A percentile compares a stretch with the other conserved stretches of the same genome.
Evolutionary conservation across 2,113 vertebrate species (phyloP).

Genomic region (Rhinoderma darwinii): DNA sequence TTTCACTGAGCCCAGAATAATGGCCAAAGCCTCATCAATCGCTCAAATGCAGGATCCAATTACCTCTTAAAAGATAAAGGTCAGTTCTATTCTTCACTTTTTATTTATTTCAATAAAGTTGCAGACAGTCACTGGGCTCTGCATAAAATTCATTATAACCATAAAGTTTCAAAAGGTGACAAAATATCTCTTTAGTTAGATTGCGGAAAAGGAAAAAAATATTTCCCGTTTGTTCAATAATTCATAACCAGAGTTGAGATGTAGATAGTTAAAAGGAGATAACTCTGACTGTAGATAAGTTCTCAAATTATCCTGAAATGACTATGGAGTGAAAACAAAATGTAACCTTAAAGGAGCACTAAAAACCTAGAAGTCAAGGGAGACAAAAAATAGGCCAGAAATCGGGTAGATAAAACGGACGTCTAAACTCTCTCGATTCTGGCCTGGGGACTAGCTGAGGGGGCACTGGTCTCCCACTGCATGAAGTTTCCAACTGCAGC

Average conservation of each 20-base stretch:
- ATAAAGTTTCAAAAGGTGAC: slow-evolving; percentile 76
- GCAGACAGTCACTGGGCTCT: slow-evolving; percentile 67
- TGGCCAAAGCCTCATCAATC: slow-evolving; percentile 64
- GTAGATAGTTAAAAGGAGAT: slow-evolving; percentile 62
- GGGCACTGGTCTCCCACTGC: too few relatives aligned
- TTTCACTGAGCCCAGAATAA: slow-evolving; percentile 41
- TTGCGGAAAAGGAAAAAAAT: slow-evolving; percentile 67
- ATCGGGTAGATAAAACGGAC: too few relatives aligned
- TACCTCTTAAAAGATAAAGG: slow-evolving; percentile 70
- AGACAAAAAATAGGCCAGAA: too few relatives aligned
- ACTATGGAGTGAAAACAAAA: slow-evolving; percentile 67
- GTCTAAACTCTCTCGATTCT: too few relatives aligned
- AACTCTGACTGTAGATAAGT: slow-evolving; percentile 12
- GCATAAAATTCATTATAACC: slow-evolving; percentile 75
- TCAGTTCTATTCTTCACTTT: slow-evolving; percentile 74
- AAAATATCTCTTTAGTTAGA: slow-evolving; percentile 73
- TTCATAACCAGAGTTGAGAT: slow-evolving; percentile 66
- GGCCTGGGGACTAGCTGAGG: too few relatives aligned
- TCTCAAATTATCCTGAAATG: slow-evolving; percentile 58
- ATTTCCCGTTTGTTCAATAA: slow-evolving; percentile 68
- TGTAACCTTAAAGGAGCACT: not conserved
- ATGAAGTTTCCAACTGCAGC: not conserved
- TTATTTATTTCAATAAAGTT: slow-evolving; percentile 74
- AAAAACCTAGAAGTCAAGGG: not conserved
- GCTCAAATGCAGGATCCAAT: slow-evolving; percentile 70